A percentile compares a stretch with the other conserved stretches of the same genome.
Conservation (phyloP, 2,888 invertebrate genomes). For the Galeruca laticollis region DNA sequence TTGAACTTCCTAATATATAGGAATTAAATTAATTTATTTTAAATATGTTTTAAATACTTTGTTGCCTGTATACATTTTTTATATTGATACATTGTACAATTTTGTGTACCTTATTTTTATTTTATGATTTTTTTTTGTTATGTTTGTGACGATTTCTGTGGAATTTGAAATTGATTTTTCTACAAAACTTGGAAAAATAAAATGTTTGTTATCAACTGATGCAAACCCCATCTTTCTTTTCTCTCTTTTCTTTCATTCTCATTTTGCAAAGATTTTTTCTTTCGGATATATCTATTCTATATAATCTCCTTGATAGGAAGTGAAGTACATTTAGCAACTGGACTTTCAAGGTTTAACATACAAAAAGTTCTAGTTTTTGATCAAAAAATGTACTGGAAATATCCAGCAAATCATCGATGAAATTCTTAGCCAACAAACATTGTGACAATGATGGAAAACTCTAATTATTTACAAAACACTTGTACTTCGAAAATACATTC, state of each 20-base stretch:
- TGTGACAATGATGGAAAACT: too few species aligned
- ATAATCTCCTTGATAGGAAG: too few species aligned
- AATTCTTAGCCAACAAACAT: too few species aligned
- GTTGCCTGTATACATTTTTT: constrained; percentile 51
- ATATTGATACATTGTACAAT: constrained; percentile 48
- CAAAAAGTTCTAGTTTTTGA: too few species aligned
- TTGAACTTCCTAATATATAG: constrained; percentile 37
- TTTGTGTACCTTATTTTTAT: constrained; percentile 48
- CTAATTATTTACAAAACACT: too few species aligned
- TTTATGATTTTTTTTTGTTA: constrained; percentile 47
- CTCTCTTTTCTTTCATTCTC: constrained; percentile 42
- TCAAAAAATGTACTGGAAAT: too few species aligned
- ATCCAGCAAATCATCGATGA: too few species aligned
- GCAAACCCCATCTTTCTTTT: constrained; percentile 59
- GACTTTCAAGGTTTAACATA: too few species aligned
- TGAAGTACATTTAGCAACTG: neutral
- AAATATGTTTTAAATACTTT: constrained; percentile 52
- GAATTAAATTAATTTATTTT: constrained; percentile 42
- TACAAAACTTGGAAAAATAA: constrained; percentile 40
- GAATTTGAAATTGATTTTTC: constrained; percentile 45
- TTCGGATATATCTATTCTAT: too few species aligned
- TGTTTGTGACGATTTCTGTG: constrained; percentile 47
- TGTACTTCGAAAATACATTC: too few species aligned
- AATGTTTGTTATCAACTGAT: constrained; percentile 55
- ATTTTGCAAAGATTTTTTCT: constrained; percentile 47